These are phyloP conservation scores for Euleptes europaea DNA, from an alignment of 2,113 vertebrate genomes.

Conservation along the genomic window DNA sequence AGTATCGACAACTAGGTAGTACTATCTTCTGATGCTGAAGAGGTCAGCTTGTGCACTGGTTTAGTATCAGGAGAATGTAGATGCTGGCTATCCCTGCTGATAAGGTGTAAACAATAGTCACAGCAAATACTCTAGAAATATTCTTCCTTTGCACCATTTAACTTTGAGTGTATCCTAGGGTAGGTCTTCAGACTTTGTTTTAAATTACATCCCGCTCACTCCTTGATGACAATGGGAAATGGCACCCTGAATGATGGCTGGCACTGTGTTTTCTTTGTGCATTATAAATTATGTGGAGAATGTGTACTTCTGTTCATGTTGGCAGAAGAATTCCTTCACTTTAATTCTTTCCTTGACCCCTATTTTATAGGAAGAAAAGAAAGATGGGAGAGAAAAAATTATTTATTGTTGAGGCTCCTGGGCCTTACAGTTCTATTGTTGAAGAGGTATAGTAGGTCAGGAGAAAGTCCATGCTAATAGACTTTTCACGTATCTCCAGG, in stretches of 20 bases:
- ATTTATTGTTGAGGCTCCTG: not conserved
- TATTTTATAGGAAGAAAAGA: conserved; percentile 1
- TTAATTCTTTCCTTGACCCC: conserved; percentile 25
- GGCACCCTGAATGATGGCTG: not conserved
- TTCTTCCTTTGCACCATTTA: not conserved
- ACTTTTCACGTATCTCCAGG: conserved; percentile 14
- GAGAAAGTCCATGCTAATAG: conserved; percentile 1
- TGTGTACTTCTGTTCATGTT: not conserved
- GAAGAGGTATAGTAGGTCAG: not conserved
- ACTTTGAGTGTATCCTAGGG: not conserved
- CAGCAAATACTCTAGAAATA: not conserved
- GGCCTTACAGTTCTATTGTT: conserved; percentile 6
- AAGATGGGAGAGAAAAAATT: not conserved
- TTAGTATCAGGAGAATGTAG: not conserved
- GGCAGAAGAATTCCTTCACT: conserved; percentile 4
- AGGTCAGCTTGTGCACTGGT: not conserved
- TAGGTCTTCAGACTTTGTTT: not conserved
- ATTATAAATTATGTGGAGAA: not conserved
- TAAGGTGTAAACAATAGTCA: not conserved
- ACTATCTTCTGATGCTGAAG: not conserved
- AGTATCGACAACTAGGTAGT: not conserved
- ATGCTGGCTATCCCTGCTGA: not conserved
- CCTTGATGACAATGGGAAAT: not conserved
- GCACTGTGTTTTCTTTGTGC: not conserved
- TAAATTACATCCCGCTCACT: not conserved